Evolutionary conservation across 2,797 vertebrate species (phyloP), one percentile per base, ranked within the genome.

Genomic region (Phaenicophaeus curvirostris): DNA sequence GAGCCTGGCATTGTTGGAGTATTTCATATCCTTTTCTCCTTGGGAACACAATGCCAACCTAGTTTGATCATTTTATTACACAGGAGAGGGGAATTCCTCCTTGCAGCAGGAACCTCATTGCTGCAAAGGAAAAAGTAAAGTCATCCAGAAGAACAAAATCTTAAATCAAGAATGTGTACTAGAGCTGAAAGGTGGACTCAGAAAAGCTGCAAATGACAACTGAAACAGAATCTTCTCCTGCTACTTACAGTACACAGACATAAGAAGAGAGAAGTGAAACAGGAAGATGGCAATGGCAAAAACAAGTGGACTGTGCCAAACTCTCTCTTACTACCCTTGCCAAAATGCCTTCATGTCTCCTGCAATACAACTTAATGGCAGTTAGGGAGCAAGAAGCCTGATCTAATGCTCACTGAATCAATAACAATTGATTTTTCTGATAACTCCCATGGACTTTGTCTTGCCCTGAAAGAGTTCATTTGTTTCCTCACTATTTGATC

Each of bases 351-450:
- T 53, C 50, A 79, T 90, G 46, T 87, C 84, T 95, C 71, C 55
- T 94, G 86, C 93, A 96, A 89, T 92, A 87, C 72, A 92, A 44
- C 46, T 85, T 87, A 92, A 94, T 23, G 11, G 78, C 50, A 92
- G 75, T 54, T 65, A 89, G 62, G 42, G 90, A 94, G 84, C 78
- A 94, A 93, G 86, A 78, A 87, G 51, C 31, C 71, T 91, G 90
- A 87, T 89, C 85, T 94, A 94, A 92, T 61, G 85, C 83, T 90
- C 74, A 58, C 74, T 66, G 75, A 96, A 96, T 91, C 90, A 93
- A 96, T 80, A 80, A 35, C 37, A 90, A 85, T 93, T 85, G 86
- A 91, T 93, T 85, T 89, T 92, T 87, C 42, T 13, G 85, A 42
- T 89, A 91, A 93, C 72, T 96, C 83, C 74, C 35, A 44, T 1